phyloP scores from a whole-genome alignment of 2,888 invertebrate genomes.

The Acleris sparsana region DNA sequence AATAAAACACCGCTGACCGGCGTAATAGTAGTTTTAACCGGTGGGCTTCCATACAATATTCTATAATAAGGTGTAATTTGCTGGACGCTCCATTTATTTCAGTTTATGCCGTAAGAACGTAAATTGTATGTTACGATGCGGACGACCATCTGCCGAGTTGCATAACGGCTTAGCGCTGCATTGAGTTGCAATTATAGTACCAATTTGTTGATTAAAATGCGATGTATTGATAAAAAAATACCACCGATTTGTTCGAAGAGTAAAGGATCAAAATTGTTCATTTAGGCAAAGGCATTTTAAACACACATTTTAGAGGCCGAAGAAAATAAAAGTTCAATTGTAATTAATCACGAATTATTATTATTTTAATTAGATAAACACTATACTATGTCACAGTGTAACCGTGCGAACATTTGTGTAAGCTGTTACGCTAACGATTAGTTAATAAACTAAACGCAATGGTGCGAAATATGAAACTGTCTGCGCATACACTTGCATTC shows the following conservation, averaged over 20 bases:
- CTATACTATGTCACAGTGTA: constrained; percentile 1
- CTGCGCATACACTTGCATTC: constrained; percentile 5
- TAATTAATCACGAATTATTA: neutral
- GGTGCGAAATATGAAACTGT: constrained; percentile 26
- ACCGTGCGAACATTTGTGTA: constrained; percentile 22
- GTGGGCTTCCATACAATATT: constrained; percentile 28
- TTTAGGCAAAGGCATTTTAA: too few species aligned
- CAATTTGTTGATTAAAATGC: constrained; percentile 26
- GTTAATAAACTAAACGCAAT: constrained; percentile 21
- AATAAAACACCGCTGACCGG: constrained; percentile 2
- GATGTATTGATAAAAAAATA: neutral
- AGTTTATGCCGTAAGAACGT: constrained; percentile 54
- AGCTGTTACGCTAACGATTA: constrained; percentile 12
- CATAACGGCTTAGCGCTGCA: constrained; percentile 49
- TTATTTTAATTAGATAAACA: neutral
- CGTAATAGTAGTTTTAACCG: constrained; percentile 13
- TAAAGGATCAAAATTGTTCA: too few species aligned
- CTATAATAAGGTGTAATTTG: constrained; percentile 48
- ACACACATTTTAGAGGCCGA: neutral
- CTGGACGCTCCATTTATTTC: constrained; percentile 57
- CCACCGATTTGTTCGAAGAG: neutral
- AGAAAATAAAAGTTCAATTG: neutral
- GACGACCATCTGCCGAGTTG: constrained; percentile 51
- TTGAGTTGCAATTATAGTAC: constrained; percentile 37
- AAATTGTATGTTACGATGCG: constrained; percentile 61